phyloP scores from a whole-genome alignment of 2,888 invertebrate genomes.

The Ptycholaimellus sp. region DNA sequence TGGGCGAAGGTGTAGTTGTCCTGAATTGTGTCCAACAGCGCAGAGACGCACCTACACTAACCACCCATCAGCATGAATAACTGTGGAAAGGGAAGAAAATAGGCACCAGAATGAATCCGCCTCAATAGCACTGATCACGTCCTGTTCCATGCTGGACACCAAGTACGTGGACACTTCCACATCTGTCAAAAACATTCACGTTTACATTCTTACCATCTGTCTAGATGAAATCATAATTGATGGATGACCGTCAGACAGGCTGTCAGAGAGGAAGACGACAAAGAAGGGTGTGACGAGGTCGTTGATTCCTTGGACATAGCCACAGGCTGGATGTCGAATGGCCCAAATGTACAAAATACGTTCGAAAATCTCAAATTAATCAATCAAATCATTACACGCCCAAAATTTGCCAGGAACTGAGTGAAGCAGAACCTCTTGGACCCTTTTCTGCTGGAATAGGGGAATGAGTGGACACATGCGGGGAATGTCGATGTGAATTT shows the following conservation, averaged over 20 bases:
- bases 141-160: constrained; percentile 49
- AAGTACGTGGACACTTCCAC: constrained; percentile 66
- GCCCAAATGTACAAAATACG: constrained; percentile 97
- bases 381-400: background rate
- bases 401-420: background rate
- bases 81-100: too few relatives aligned
- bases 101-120: constrained; percentile 98
- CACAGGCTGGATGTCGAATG: constrained; percentile 91
- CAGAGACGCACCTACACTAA: constrained; percentile 28
- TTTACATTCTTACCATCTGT: too few relatives aligned
- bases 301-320: constrained; percentile 95
- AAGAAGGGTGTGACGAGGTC: constrained; percentile 97
- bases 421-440: constrained; percentile 37
- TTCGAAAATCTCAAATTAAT: constrained; percentile 61
- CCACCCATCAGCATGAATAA: background rate
- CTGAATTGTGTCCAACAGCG: constrained; percentile 76
- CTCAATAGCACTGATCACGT: constrained; percentile 62
- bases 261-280: constrained; percentile 88
- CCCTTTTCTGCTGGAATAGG: constrained; percentile 76
- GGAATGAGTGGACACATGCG: constrained; percentile 92
- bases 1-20: constrained; percentile 99
- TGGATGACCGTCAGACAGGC: constrained; percentile 40
- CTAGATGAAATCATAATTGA: too few relatives aligned
- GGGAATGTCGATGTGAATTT: constrained; percentile 96
- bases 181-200: too few relatives aligned